These are phyloP conservation scores for Acanthosepion lycidas DNA, from an alignment of 2,888 invertebrate species.

Conservation along the genomic window DNA sequence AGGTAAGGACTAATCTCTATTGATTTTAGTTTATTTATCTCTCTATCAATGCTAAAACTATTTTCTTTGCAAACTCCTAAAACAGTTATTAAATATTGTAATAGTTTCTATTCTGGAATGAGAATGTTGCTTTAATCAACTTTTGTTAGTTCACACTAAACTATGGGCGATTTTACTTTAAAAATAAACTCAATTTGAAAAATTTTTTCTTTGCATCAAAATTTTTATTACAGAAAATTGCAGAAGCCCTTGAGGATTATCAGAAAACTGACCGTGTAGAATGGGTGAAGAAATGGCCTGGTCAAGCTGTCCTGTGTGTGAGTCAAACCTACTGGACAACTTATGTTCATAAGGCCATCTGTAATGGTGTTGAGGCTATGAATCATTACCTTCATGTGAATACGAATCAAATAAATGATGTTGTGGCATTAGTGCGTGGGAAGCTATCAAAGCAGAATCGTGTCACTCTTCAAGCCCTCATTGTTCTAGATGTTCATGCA, in stretches of 20 bases:
- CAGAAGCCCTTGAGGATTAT: constrained; percentile 84
- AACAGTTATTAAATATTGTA: too few species aligned
- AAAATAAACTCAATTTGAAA: too few species aligned
- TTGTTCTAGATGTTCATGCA: constrained; percentile 84
- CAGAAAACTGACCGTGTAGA: constrained; percentile 75
- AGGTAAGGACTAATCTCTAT: constrained; percentile 68
- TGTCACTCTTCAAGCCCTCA: constrained; percentile 74
- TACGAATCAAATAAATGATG: constrained; percentile 85
- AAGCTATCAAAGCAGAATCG: constrained; percentile 75
- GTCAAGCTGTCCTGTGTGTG: constrained; percentile 76
- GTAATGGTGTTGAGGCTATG: constrained; percentile 74
- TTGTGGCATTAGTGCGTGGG: constrained; percentile 85
- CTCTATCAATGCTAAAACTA: background rate
- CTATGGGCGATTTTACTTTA: too few species aligned
- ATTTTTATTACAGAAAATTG: constrained; percentile 75
- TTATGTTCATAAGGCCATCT: constrained; percentile 72
- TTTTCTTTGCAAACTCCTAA: too few species aligned
- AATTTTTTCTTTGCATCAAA: background rate
- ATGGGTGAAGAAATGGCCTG: constrained; percentile 77
- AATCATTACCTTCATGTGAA: constrained; percentile 82
- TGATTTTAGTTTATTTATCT: too few species aligned
- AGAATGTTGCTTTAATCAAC: too few species aligned
- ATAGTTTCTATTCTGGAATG: too few species aligned
- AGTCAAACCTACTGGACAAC: constrained; percentile 74
- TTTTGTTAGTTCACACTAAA: too few species aligned